Conservation (phyloP, 2,888 invertebrate species). For the Drosophila paramelanica region DNA sequence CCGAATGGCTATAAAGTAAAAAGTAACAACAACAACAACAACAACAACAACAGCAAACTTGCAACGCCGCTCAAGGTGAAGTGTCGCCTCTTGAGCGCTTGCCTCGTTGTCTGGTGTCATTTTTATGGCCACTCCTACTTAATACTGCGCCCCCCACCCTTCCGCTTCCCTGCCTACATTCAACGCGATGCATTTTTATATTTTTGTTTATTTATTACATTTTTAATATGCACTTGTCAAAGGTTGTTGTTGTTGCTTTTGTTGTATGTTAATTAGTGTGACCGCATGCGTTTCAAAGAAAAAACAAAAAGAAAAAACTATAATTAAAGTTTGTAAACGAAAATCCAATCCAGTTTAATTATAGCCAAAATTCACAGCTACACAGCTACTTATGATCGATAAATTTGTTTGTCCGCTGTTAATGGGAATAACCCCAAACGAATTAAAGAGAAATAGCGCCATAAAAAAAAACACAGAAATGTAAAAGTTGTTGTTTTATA, state of each 20-base stretch:
- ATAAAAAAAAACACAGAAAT: conserved; percentile 1
- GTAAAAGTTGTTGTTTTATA: conserved; percentile 27
- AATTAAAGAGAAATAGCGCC: background rate
- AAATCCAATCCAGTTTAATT: conserved; percentile 34
- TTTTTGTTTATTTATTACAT: conserved; percentile 40
- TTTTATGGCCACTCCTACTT: conserved; percentile 44
- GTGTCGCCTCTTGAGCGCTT: conserved; percentile 54
- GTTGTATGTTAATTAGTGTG: conserved; percentile 53
- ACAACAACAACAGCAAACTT: conserved; percentile 37
- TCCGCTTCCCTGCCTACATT: background rate
- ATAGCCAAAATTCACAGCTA: conserved; percentile 23
- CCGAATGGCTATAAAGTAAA: conserved; percentile 56
- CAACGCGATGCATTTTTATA: conserved; percentile 20
- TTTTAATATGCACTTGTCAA: conserved; percentile 49
- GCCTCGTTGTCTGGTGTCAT: conserved; percentile 55
- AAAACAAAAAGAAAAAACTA: conserved; percentile 2
- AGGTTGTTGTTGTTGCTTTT: conserved; percentile 4
- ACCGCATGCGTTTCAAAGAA: conserved; percentile 38
- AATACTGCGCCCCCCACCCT: no score
- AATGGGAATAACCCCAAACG: conserved; percentile 33
- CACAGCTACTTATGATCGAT: conserved; percentile 40
- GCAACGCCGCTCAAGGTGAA: conserved; percentile 66
- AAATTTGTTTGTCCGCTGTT: conserved; percentile 24
- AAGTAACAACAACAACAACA: conserved; percentile 34
- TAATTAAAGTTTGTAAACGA: conserved; percentile 7